These are phyloP conservation scores for Campoplex capitator DNA, from an alignment of 2,888 invertebrate genomes.

Conservation along the genomic window DNA sequence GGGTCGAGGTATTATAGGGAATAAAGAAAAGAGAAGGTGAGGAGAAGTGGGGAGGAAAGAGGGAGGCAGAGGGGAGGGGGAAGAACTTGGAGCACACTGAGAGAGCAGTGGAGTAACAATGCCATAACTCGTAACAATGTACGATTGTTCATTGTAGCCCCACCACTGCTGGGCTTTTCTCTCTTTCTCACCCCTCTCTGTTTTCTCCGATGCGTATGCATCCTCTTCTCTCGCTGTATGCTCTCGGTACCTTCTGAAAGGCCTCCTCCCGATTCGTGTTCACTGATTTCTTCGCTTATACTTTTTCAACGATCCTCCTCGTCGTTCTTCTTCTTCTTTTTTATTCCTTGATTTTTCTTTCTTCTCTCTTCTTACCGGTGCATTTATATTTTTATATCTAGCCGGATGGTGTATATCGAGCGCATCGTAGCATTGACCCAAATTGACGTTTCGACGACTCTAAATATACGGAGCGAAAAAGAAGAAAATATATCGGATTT, in stretches of 20 bases:
- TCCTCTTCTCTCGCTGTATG: conserved; percentile 66
- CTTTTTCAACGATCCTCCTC: neutral
- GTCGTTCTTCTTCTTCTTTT: neutral
- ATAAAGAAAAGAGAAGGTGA: conserved; percentile 29
- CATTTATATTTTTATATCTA: neutral
- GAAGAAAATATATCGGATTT: neutral
- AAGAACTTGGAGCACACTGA: conserved; percentile 33
- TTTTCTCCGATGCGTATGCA: conserved; percentile 74
- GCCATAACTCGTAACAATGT: conserved; percentile 85
- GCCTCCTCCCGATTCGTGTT: conserved; percentile 45
- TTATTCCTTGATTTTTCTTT: neutral
- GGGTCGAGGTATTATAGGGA: conserved; percentile 73
- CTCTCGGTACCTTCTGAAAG: neutral
- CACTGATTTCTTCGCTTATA: conserved; percentile 58
- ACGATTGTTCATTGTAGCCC: conserved; percentile 84
- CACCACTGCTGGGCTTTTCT: neutral
- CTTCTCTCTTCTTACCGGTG: conserved; percentile 21
- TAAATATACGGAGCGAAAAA: neutral
- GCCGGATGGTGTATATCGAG: neutral
- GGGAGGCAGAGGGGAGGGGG: neutral
- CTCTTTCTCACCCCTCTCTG: conserved; percentile 71
- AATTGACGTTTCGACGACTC: conserved; percentile 12
- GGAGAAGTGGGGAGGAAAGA: neutral
- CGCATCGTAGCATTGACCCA: conserved; percentile 20
- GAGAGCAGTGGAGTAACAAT: conserved; percentile 82